phyloP scores from a whole-genome alignment of 1,140 invertebrate genomes.

The Drosophila albomicans region DNA sequence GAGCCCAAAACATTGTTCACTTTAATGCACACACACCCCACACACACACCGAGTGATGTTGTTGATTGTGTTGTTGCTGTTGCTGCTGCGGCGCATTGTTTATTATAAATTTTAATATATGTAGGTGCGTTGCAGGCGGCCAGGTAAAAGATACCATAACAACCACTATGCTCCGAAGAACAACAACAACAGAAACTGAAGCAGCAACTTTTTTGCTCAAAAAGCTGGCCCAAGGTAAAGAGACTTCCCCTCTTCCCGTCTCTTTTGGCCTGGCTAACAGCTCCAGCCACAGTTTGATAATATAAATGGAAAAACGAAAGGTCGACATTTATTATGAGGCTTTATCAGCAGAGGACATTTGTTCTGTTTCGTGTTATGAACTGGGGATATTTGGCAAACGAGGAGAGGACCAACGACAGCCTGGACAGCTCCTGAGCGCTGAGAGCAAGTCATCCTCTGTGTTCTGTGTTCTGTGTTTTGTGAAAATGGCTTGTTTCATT shows the following conservation, averaged over 20 bases:
- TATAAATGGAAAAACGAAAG: slow-evolving; percentile 85
- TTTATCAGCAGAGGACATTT: slow-evolving; percentile 84
- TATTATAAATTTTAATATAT: slow-evolving; percentile 83
- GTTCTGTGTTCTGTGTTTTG: slow-evolving; percentile 22
- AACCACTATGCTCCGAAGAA: slow-evolving; percentile 16
- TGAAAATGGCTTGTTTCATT: slow-evolving; percentile 65
- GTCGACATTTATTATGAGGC: slow-evolving; percentile 84
- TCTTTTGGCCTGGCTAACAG: neutral
- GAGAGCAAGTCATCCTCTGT: slow-evolving; percentile 9
- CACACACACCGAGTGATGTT: neutral
- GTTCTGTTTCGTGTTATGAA: slow-evolving; percentile 80
- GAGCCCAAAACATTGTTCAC: slow-evolving; percentile 25
- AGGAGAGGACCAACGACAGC: neutral
- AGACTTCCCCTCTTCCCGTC: slow-evolving; percentile 1
- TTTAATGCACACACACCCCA: slow-evolving; percentile 33
- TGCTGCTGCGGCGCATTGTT: slow-evolving; percentile 60
- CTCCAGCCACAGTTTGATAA: slow-evolving; percentile 66
- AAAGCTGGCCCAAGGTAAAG: slow-evolving; percentile 33
- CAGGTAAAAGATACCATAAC: slow-evolving; percentile 43
- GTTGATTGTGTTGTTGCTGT: slow-evolving; percentile 36
- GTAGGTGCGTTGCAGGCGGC: slow-evolving; percentile 53
- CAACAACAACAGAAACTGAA: slow-evolving; percentile 12
- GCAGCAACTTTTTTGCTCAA: slow-evolving; percentile 39
- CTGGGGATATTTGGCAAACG: slow-evolving; percentile 68
- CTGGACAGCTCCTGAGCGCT: neutral